phyloP scores from a whole-genome alignment of 2,113 vertebrate genomes.

The Sinosuthora webbiana region DNA sequence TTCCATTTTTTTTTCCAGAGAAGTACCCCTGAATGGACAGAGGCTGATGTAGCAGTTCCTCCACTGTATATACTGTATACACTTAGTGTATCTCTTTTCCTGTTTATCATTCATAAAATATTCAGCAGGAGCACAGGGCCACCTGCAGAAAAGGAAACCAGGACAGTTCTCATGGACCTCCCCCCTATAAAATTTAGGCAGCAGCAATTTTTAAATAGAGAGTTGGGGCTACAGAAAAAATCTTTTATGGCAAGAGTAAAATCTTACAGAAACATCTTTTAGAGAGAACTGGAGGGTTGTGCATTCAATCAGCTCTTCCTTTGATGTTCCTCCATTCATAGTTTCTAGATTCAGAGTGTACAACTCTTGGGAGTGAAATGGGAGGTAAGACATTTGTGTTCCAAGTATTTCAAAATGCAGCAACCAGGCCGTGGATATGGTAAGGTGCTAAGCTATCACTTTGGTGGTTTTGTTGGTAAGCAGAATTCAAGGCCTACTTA shows the following conservation, averaged over 20 bases:
- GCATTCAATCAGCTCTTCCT: neutral
- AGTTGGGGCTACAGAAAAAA: neutral
- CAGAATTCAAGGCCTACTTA: neutral
- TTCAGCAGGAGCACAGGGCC: neutral
- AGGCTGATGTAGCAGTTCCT: neutral
- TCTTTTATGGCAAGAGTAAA: neutral
- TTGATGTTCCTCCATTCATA: neutral
- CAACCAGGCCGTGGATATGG: neutral
- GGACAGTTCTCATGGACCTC: neutral
- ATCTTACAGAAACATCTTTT: neutral
- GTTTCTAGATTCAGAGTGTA: neutral
- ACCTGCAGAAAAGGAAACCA: neutral
- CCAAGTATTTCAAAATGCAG: neutral
- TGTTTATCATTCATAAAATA: neutral
- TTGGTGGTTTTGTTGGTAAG: neutral
- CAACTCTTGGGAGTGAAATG: neutral
- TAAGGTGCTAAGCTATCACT: neutral
- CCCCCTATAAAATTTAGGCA: neutral
- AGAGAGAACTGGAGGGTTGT: accelerated
- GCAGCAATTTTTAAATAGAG: neutral
- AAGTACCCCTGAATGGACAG: neutral
- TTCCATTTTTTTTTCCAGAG: neutral
- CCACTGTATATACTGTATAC: neutral
- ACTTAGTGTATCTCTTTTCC: neutral
- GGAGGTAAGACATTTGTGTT: neutral